Evolutionary conservation across 2,888 invertebrate genomes (phyloP).

Genomic region (Hemistola chrysoprasaria): DNA sequence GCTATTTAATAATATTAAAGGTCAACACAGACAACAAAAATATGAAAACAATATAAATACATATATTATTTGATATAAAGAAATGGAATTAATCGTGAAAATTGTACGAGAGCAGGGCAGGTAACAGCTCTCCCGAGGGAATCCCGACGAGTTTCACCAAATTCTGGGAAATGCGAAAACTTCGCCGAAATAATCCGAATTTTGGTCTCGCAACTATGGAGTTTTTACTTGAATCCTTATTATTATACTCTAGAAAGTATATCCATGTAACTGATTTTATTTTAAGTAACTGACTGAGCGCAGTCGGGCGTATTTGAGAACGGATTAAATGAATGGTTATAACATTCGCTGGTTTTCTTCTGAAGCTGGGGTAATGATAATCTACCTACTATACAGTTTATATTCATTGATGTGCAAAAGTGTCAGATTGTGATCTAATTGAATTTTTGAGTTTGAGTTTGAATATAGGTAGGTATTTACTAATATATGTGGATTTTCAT

Average conservation of each 20-base stretch:
- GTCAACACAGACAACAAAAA: conserved; percentile 9
- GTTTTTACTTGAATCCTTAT: conserved; percentile 46
- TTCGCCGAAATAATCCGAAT: conserved; percentile 37
- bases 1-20: too few relatives aligned
- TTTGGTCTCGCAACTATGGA: conserved; percentile 31
- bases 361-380: conserved; percentile 12
- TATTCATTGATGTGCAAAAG: too few relatives aligned
- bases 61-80: too few relatives aligned
- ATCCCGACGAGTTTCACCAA: conserved; percentile 44
- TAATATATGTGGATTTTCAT: too few relatives aligned
- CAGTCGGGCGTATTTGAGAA: conserved; percentile 14
- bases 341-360: conserved; percentile 16
- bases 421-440: too few relatives aligned
- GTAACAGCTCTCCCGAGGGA: conserved; percentile 43
- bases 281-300: too few relatives aligned
- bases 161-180: conserved; percentile 55
- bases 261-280: conserved; percentile 31
- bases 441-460: too few relatives aligned
- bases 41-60: conserved; percentile 47
- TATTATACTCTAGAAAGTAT: conserved; percentile 36
- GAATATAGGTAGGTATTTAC: too few relatives aligned
- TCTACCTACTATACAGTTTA: too few relatives aligned
- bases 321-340: conserved; percentile 24
- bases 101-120: conserved; percentile 44
- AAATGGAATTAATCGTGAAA: conserved; percentile 55